Base-by-base conservation (phyloP, 2,888 invertebrate species). In the Campoplex nolae region DNA sequence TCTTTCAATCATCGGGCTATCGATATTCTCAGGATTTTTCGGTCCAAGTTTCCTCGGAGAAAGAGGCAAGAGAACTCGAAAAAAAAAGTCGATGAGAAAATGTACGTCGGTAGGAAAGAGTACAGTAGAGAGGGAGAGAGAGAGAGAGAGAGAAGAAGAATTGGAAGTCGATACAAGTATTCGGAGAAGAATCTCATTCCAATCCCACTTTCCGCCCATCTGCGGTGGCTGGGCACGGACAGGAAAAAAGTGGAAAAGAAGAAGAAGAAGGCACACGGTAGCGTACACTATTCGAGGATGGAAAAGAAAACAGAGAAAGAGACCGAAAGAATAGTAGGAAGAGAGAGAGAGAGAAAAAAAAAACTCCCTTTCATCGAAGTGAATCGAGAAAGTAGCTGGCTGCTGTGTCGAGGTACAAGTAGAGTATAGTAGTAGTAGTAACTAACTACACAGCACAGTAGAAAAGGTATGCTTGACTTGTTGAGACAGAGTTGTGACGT, bases 361-460 rank as follows among this genome's bases (percentile, higher is more conserved):
- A 77, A 73, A 62, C 58, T 84, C 62, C 62, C 81, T 86, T 84
- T 86, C 81, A 80, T 83, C 58, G 71, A 67, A 56, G 77, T 77
- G 67, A 77, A 84, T 86, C 81, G 86, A 86, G 84, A 86, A 86
- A 86, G 81, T 81, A 28, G 73, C 35, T 13, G 54, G 38, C 28
- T 75, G 70, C 62, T 35, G 76, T 67, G 13, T 18, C 58, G 32
- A 9, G 74, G 35, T 73, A 62, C 56, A 73, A 74, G 58, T 67
- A 68, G 68, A 48, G 74, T 62, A 38, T 45, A 56, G 7, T 77
- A 16, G 3, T 42, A 68, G 51, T 74, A 38, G 51, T 48, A 35
- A 48, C 42, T 58, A 23, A 82, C 68, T 32, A 78, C 58, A 74
- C 58, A n/a, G n/a, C 74, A 28, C 45, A 35, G 58, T 77, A 48